These are phyloP conservation scores for Eurypyga helias DNA, from an alignment of 2,113 vertebrate species.

Conservation along the genomic window DNA sequence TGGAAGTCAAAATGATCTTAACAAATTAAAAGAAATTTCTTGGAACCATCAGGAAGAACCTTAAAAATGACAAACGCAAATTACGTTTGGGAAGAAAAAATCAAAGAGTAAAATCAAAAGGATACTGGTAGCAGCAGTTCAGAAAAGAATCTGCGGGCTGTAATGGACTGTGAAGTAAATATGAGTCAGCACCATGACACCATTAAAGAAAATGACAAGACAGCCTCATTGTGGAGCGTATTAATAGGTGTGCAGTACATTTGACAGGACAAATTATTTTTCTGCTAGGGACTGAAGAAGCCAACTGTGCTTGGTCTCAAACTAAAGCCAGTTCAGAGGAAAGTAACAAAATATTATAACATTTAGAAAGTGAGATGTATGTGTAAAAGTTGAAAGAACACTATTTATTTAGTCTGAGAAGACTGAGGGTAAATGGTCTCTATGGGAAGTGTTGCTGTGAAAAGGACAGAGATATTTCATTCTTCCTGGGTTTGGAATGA, in stretches of 20 bases:
- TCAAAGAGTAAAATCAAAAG: background rate
- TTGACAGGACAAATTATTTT: background rate
- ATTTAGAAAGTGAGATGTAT: background rate
- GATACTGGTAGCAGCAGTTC: background rate
- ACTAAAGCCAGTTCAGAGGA: background rate
- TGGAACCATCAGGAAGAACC: background rate
- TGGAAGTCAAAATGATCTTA: background rate
- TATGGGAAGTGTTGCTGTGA: background rate
- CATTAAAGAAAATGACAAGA: background rate
- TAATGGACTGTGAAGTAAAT: conserved; percentile 25
- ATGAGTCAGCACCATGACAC: conserved; percentile 14
- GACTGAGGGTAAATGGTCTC: background rate
- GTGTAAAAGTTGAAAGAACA: background rate
- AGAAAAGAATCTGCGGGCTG: background rate
- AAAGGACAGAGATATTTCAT: background rate
- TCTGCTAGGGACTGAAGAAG: background rate
- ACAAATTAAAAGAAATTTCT: background rate
- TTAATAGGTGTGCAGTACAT: background rate
- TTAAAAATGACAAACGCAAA: background rate
- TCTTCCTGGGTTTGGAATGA: background rate
- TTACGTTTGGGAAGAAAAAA: background rate
- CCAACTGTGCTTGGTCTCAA: background rate
- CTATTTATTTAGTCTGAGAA: background rate
- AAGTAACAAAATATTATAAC: background rate
- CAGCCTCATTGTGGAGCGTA: background rate